A percentile compares a stretch with the other conserved stretches of the same genome.
phyloP scores from a whole-genome alignment of 1,140 invertebrate species.

The Oscheius sp. region DNA sequence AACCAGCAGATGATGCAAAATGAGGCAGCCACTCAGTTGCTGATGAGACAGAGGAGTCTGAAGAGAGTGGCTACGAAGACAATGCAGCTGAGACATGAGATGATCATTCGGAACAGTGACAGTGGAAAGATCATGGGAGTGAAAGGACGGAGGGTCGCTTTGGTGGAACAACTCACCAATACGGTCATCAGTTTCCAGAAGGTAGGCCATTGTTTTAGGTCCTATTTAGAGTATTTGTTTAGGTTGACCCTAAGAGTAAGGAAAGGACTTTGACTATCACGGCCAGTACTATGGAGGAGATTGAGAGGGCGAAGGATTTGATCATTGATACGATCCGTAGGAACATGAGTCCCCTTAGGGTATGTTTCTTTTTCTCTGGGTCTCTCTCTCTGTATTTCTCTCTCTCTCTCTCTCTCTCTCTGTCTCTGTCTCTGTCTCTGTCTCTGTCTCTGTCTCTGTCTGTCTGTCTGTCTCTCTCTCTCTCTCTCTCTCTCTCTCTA shows the following conservation, averaged over 20 bases:
- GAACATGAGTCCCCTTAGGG: conserved; percentile 53
- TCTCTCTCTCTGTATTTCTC: too few relatives aligned
- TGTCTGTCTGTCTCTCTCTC: too few relatives aligned
- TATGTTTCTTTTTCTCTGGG: too few relatives aligned
- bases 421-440: too few relatives aligned
- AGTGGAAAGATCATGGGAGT: conserved; percentile 83
- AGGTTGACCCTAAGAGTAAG: conserved; percentile 45
- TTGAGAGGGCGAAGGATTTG: conserved; percentile 49
- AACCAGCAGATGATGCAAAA: not conserved
- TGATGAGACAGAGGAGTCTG: conserved; percentile 18
- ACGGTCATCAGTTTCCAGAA: conserved; percentile 96
- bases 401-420: too few relatives aligned
- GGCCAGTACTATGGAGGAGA: conserved; percentile 45
- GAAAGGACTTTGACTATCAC: conserved; percentile 53
- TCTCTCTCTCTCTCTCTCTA: too few relatives aligned
- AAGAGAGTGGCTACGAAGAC: conserved; percentile 8
- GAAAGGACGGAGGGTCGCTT: conserved; percentile 90
- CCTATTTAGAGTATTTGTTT: not conserved
- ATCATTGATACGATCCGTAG: conserved; percentile 57
- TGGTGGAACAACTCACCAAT: conserved; percentile 94
- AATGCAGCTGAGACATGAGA: conserved; percentile 26
- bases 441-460: too few relatives aligned
- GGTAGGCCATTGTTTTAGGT: conserved; percentile 63
- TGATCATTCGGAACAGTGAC: conserved; percentile 38
- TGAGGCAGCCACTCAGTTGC: not conserved